Base-by-base conservation (phyloP, 2,797 vertebrate genomes). In the Streptopelia turtur region DNA sequence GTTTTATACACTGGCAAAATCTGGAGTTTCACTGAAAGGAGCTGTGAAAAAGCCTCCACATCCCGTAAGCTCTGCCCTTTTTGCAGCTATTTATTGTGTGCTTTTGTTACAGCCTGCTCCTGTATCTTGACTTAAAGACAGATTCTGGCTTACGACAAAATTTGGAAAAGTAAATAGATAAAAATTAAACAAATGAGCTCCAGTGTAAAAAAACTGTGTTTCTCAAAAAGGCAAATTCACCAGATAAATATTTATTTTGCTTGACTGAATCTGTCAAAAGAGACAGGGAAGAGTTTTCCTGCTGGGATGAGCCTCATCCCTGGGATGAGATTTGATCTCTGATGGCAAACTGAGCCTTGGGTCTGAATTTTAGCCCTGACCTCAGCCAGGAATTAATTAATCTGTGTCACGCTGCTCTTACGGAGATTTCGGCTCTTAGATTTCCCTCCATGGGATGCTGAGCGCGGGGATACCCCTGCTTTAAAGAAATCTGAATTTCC, bases 401-500 rank as follows among this genome's bases (percentile, higher is more conserved):
- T 31, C 53, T 27, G 16, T 22, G 5, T 50, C 0, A 0, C 0
- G 0, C 47, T 33, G 72, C 47, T 68, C 22, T 61, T 11, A 55
- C 0, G 0, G 1, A 66, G 23, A n/a, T 18, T 56, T 77, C 56
- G 31, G 18, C 49, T 64, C 71, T 85, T 78, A 41, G 61, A 33
- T 85, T 94, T 79, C 78, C 55, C 1, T 0, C 53, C 0, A 0
- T 1, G 22, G 39, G 57, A 37, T 0, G 3, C 7, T 3, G 56
- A 91, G 68, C 13, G 5, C 0, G 33, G 78, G 89, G 57, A 2
- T 75, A 76, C 12, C 92, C 78, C 84, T 31, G 69, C n/a, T 78
- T 68, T 49, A 35, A 81, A 80, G 39, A 91, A 91, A 75, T 41
- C 39, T 94, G 76, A 94, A 91, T 96, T 95, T 96, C 83, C 91